Evolutionary conservation across 2,888 invertebrate species (phyloP).

Genomic region (Troides oblongomaculatus): DNA sequence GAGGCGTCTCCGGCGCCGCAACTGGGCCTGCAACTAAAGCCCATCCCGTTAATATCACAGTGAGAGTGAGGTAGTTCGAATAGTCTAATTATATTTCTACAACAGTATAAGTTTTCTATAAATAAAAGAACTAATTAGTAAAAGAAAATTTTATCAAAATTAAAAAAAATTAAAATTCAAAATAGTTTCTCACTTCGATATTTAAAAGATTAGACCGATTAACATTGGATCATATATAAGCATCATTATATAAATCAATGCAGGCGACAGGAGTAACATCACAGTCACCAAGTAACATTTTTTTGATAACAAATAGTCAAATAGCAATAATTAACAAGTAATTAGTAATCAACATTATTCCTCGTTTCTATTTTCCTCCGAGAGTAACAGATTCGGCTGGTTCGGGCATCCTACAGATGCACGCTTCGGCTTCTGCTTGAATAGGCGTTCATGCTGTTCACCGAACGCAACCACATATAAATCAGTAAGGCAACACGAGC

Average conservation of each 20-base stretch:
- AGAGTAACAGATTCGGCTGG: not conserved
- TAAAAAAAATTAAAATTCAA: too few relatives aligned
- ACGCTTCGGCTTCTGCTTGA: conserved; percentile 33
- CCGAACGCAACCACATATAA: conserved; percentile 37
- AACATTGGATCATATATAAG: too few relatives aligned
- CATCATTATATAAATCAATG: too few relatives aligned
- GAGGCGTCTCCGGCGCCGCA: conserved; percentile 52
- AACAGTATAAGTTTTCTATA: not conserved
- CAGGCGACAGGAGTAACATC: too few relatives aligned
- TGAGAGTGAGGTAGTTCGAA: not conserved
- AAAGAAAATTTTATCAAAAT: too few relatives aligned
- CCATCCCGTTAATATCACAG: conserved; percentile 43
- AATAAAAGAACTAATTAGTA: not conserved
- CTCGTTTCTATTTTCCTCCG: not conserved
- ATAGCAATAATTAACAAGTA: not conserved
- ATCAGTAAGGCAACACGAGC: not conserved
- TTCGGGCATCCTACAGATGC: not conserved
- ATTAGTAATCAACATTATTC: not conserved
- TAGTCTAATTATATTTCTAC: not conserved
- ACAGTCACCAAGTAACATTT: too few relatives aligned
- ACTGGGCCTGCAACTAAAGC: conserved; percentile 63
- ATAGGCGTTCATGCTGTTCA: conserved; percentile 48
- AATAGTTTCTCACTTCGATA: too few relatives aligned
- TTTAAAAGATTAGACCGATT: too few relatives aligned
- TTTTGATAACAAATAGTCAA: not conserved